Evolutionary conservation across 2,797 vertebrate genomes (phyloP), one percentile per base, ranked within the genome.

Genomic region (Gephyroberyx darwinii): DNA sequence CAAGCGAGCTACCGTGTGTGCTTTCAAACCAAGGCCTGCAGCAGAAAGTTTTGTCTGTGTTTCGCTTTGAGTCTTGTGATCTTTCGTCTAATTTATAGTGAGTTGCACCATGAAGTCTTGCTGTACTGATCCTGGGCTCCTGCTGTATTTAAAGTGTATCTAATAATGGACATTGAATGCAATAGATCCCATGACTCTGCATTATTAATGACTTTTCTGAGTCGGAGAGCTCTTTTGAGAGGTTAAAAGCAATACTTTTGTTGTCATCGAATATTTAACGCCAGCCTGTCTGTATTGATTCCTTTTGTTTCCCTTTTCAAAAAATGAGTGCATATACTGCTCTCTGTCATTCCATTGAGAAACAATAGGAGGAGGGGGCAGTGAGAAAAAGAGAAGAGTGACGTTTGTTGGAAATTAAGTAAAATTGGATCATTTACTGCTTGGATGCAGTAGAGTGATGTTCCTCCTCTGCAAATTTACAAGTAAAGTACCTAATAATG

Each of bases 381-480:
- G 60, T 67, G 56, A 66, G 76, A 66, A 55, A 35, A 84, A 72
- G 51, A 72, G 60, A 76, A 76, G 59, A 69, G 52, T 78, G 81
- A 85, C 83, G 81, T 88, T 92, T 89, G 86, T 90, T 84, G 83
- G 89, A 93, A 92, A 92, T 92, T 91, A 93, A 90, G 90, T 87
- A 92, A 84, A 94, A 94, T 93, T 91, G 89, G 92, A 93, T 94
- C 80, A 94, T 95, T 94, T 94, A 92, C 92, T 93, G 93, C 92
- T 93, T 94, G 92, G 93, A 90, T 94, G 91, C 91, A 91, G 91
- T 91, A 92, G 91, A 93, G 90, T 84, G 88, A 91, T 92, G 90
- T 91, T 91, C 89, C 88, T 92, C 88, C 89, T 91, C 91, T 92
- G 89, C 87, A 92, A 92, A 94, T 94, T 92, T 93, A 94, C 92